These are phyloP conservation scores for Eulithis testata DNA, from an alignment of 2,888 invertebrate species.

Conservation along the genomic window DNA sequence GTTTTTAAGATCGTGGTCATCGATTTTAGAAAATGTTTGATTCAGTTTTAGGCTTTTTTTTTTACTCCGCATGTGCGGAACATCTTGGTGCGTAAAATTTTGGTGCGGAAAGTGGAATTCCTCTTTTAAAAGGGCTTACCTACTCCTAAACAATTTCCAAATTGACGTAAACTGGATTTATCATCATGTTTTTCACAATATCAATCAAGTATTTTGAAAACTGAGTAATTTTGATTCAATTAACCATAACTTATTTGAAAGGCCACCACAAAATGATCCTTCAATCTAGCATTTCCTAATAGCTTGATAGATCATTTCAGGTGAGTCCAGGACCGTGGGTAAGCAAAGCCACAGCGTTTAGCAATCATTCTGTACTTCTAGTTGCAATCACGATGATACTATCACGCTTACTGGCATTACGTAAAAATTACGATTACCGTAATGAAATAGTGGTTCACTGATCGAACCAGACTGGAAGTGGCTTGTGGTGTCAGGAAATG, in stretches of 20 bases:
- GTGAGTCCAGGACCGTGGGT: constrained; percentile 61
- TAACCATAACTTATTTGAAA: constrained; percentile 2
- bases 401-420: constrained; percentile 73
- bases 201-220: too few relatives aligned
- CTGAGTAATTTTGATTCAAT: neutral
- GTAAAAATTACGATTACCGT: constrained; percentile 83
- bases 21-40: too few relatives aligned
- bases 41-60: too few relatives aligned
- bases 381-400: constrained; percentile 72
- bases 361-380: constrained; percentile 60
- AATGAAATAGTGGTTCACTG: constrained; percentile 69
- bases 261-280: constrained; percentile 19
- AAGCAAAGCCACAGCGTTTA: constrained; percentile 65
- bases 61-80: too few relatives aligned
- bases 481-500: constrained; percentile 9
- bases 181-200: too few relatives aligned
- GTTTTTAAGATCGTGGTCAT: too few relatives aligned
- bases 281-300: constrained; percentile 31
- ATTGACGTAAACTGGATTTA: too few relatives aligned
- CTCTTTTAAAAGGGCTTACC: too few relatives aligned
- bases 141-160: too few relatives aligned
- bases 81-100: too few relatives aligned
- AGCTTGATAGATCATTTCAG: constrained; percentile 25
- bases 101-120: too few relatives aligned
- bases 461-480: constrained; percentile 50